Evolutionary conservation across 2,888 invertebrate species (phyloP), one percentile per base, ranked within the genome.

Genomic region (Trissoscelio sp.): DNA sequence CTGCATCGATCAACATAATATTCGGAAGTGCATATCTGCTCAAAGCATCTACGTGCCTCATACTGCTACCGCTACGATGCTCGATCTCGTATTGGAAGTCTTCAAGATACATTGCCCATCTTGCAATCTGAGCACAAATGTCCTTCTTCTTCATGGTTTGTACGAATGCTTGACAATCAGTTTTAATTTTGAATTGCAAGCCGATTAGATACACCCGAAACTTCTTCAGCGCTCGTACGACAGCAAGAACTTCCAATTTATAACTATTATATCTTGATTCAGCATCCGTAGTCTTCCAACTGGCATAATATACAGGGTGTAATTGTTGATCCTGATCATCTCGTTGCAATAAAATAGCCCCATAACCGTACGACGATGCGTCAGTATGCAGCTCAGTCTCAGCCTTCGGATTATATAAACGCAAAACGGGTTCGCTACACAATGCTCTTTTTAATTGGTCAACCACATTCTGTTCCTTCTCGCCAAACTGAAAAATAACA

Each of bases 141-240:
- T 58, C 58, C 22, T 22, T 37, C 39, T 39, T 58, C 3, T 2
- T 22, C 58, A 58, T 58, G 0, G 58, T 58, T n/a, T 12, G 39
- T 3, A 42, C 22, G 6, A 53, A 53, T 3, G 53, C 53, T 28
- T 53, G 53, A 14, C 53, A 53, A n/a, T 53, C 53, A 11, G 58
- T 58, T 2, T 39, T 22, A 24, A 58, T 31, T 46, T 31, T 55
- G 34, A 57, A 28, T 7, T 31, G 5, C 4, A 53, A 7, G 14
- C 67, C 51, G 9, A 67, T 53, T 16, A 67, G 20, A 24, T 67
- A 67, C 16, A 39, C 34, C 0, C 58, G 28, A 39, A 86, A 83
- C 57, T 86, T 80, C 24, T 87, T 84, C 0, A 86, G 44, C 1
- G 51, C 51, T 28, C n/a, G 42, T 18, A 79, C 55, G 3, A 79